Percentiles rank a stretch among this genome's conserved stretches.
phyloP scores from a whole-genome alignment of 2,113 vertebrate genomes.

The Larimichthys polyactis region DNA sequence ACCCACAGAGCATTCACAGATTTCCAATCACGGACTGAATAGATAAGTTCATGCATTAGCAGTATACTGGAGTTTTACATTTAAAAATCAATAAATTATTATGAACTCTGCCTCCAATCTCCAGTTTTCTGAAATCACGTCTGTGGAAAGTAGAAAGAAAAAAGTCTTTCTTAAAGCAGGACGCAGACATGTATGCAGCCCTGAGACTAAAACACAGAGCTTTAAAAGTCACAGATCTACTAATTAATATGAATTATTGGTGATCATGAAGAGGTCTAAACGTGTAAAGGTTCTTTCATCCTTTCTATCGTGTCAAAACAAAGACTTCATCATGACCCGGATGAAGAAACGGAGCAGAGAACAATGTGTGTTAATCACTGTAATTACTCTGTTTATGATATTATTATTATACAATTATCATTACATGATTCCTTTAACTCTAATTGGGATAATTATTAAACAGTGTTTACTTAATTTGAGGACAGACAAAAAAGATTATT shows the following conservation, averaged over 20 bases:
- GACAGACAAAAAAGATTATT: slow-evolving; percentile 20
- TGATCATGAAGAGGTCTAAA: not conserved
- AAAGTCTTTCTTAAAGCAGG: no score
- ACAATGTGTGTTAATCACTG: slow-evolving; percentile 6
- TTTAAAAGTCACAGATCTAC: not conserved
- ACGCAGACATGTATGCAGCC: not conserved
- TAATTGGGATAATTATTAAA: slow-evolving; percentile 25
- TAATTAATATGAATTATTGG: not conserved
- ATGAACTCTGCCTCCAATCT: no score
- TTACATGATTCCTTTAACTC: slow-evolving; percentile 5
- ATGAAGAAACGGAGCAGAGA: not conserved
- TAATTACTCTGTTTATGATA: not conserved
- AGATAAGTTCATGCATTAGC: no score
- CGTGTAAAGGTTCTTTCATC: not conserved
- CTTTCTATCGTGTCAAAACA: not conserved
- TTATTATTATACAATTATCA: slow-evolving; percentile 14
- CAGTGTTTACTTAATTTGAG: slow-evolving; percentile 16
- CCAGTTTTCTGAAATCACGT: no score
- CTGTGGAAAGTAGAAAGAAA: no score
- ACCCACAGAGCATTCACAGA: not conserved
- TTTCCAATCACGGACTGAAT: not conserved
- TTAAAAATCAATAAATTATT: no score
- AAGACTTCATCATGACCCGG: not conserved
- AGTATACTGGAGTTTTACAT: no score
- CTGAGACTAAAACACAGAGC: no score